Conservation (phyloP, 2,113 vertebrate species). For the Vombatus ursinus region DNA sequence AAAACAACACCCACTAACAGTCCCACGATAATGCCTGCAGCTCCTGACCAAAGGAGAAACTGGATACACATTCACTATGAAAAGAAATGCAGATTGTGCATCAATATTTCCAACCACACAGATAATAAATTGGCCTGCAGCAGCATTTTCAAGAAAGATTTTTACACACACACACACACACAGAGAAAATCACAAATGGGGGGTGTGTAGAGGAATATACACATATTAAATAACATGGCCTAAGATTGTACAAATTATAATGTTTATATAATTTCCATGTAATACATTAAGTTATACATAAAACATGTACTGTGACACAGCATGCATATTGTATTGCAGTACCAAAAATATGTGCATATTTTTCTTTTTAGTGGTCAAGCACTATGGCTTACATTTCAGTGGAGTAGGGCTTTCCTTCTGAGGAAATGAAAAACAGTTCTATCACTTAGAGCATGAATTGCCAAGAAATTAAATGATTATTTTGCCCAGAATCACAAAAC, state of each 20-base stretch:
- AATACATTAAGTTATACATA: not conserved
- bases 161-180: not conserved
- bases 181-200: not conserved
- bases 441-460: not conserved
- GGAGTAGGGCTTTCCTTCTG: not conserved
- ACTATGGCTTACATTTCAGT: not conserved
- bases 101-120: not conserved
- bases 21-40: not conserved
- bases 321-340: not conserved
- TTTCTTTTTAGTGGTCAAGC: not conserved
- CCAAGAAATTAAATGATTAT: not conserved
- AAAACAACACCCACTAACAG: slow-evolving; percentile 11
- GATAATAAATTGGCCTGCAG: not conserved
- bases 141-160: not conserved
- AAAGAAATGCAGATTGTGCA: not conserved
- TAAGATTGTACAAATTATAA: not conserved
- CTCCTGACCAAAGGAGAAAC: slow-evolving; percentile 18
- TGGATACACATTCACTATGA: not conserved
- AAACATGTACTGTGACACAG: not conserved
- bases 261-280: not conserved
- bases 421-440: not conserved
- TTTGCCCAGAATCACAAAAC: not conserved
- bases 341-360: not conserved
- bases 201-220: not conserved
- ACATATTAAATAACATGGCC: not conserved